A percentile compares a stretch with the other conserved stretches of the same genome.
These are phyloP conservation scores for Trachelus iudaicus DNA, from an alignment of 2,888 invertebrate genomes.

Conservation along the genomic window DNA sequence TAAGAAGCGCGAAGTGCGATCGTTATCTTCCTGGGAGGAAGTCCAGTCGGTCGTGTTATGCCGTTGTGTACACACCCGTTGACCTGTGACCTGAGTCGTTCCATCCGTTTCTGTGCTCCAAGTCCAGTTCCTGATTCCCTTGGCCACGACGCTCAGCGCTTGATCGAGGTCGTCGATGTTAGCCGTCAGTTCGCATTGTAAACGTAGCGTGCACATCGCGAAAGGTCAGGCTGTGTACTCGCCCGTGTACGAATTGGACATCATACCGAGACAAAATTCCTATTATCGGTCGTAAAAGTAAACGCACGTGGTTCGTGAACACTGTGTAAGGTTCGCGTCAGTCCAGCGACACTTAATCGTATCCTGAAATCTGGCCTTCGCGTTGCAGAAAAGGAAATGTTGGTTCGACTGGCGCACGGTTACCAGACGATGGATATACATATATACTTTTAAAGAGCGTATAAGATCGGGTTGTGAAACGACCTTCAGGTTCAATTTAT, in stretches of 20 bases:
- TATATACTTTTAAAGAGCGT: too few relatives aligned
- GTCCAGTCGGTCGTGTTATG: conserved; percentile 56
- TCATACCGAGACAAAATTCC: conserved; percentile 33
- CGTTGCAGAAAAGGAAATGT: too few relatives aligned
- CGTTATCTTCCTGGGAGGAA: conserved; percentile 28
- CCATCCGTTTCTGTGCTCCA: conserved; percentile 38
- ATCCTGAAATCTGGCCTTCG: neutral
- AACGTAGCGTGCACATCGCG: conserved; percentile 31
- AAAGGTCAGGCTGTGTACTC: conserved; percentile 34
- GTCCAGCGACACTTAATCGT: neutral
- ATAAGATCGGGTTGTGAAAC: too few relatives aligned
- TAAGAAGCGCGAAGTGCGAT: conserved; percentile 31
- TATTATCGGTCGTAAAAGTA: conserved; percentile 11
- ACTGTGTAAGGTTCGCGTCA: neutral
- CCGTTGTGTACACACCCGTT: conserved; percentile 63
- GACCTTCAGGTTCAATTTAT: too few relatives aligned
- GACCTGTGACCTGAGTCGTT: conserved; percentile 48
- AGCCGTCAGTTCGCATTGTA: conserved; percentile 39
- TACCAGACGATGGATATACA: too few relatives aligned
- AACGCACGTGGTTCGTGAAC: neutral
- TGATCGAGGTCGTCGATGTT: conserved; percentile 46
- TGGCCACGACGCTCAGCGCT: conserved; percentile 30
- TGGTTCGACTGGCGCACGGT: too few relatives aligned
- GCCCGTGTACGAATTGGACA: conserved; percentile 34
- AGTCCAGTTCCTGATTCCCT: conserved; percentile 39